Evolutionary conservation across 2,888 invertebrate genomes (phyloP), one percentile per base, ranked within the genome.

Genomic region (Uropetala carovei): DNA sequence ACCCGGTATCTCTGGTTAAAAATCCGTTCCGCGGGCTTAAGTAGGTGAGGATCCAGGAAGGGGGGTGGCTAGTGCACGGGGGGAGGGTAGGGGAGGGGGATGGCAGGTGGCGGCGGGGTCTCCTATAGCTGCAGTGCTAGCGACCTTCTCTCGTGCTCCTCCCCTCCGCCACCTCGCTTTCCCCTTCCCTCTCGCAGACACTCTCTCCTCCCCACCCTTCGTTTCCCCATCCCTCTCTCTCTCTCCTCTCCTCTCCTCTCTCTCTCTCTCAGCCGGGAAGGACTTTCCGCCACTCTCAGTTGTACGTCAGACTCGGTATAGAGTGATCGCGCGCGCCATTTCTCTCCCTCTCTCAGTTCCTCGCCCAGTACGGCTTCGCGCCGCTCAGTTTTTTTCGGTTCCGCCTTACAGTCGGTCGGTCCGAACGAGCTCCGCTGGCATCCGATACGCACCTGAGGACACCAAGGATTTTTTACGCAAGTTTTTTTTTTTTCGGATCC

Each of bases 201-300:
- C 83, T 83, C 83, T 83, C 57, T 83, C 89, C 68, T 56, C 68
- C 16, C 89, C 43, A 59, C 86, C 60, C 16, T 59, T 30, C 59
- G 58, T 16, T 16, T 30, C 59, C 86, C 59, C 58, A n/a, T n/a
- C n/a, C 59, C 59, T 86, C 86, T 58, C 59, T 22, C 58, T 59
- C 59, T 27, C 60, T 14, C 30, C 18, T 30, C 9, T 27, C 43
- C 27, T 8, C 43, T 0, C 43, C 89, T n/a, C 18, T 5, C 43
- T 27, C 11, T 43, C 43, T 68, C 89, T 89, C 89, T 64, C 89
- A 89, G 89, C 89, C 89, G 89, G 89, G 89, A 89, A 89, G 89
- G 89, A 89, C 89, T 89, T 86, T 60, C 86, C 86, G 60, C 86
- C 86, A 86, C 89, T 64, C 89, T 89, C 89, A 89, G 89, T 89